These are phyloP conservation scores for Babyrousa celebensis DNA, from an alignment of 2,797 vertebrate species.

Conservation along the genomic window DNA sequence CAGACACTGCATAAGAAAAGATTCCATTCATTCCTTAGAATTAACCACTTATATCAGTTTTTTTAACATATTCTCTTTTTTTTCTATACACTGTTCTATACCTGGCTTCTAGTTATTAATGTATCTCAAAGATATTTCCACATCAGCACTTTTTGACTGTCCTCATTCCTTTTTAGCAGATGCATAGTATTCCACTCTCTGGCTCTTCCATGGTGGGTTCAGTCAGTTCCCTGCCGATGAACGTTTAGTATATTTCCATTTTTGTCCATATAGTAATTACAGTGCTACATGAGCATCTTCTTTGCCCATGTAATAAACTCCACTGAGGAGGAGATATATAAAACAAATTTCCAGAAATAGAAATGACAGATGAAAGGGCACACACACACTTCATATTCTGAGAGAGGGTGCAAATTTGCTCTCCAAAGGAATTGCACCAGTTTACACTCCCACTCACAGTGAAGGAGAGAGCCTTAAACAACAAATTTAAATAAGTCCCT, in stretches of 20 bases:
- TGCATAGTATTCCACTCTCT: neutral
- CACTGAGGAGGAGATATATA: neutral
- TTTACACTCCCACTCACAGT: neutral
- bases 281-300: neutral
- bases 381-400: neutral
- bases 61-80: conserved; percentile 34
- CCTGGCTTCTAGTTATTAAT: neutral
- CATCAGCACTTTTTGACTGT: neutral
- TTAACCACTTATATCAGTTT: neutral
- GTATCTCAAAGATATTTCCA: neutral
- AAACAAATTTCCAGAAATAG: conserved; percentile 34
- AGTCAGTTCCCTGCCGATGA: neutral
- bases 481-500: conserved; percentile 46
- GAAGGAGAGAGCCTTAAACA: neutral
- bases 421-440: neutral
- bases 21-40: neutral
- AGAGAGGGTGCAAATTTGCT: neutral
- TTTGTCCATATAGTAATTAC: conserved; percentile 7
- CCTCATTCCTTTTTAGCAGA: neutral
- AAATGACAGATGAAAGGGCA: conserved; percentile 33
- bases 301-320: neutral
- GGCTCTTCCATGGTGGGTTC: neutral
- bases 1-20: neutral
- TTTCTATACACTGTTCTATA: neutral
- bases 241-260: conserved; percentile 1